These are phyloP conservation scores for Drosophila navojoa DNA, from an alignment of 1,140 invertebrate species.

Conservation along the genomic window DNA sequence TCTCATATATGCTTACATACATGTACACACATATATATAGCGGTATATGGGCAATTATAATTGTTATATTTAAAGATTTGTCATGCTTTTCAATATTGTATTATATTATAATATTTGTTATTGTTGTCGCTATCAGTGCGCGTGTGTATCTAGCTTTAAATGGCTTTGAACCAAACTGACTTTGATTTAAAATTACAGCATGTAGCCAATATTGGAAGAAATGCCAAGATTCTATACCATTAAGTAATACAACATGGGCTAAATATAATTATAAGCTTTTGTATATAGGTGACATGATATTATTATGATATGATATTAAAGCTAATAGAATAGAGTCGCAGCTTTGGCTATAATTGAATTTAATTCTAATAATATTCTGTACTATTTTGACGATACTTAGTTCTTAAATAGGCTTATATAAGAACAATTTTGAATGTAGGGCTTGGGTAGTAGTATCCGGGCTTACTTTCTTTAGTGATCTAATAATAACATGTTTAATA, in stretches of 20 bases:
- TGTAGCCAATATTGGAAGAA: neutral
- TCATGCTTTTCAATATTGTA: slow-evolving; percentile 59
- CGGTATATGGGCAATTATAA: slow-evolving; percentile 16
- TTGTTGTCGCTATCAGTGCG: slow-evolving; percentile 46
- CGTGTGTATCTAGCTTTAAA: slow-evolving; percentile 47
- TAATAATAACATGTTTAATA: no score
- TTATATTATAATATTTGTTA: slow-evolving; percentile 39
- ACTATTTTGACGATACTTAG: no score
- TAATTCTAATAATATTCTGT: no score
- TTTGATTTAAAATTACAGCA: neutral
- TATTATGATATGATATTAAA: no score
- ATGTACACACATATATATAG: slow-evolving; percentile 2
- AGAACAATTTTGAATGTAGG: no score
- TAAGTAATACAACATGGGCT: neutral
- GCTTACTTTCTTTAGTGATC: no score
- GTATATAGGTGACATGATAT: no score
- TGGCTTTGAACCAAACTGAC: neutral
- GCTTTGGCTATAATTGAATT: no score
- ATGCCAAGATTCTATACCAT: neutral
- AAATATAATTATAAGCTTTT: neutral
- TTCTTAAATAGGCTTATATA: no score
- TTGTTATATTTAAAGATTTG: slow-evolving; percentile 41
- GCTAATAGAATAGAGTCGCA: no score
- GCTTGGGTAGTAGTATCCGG: no score
- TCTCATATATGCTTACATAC: neutral